Evolutionary conservation across 2,113 vertebrate species (phyloP).

Genomic region (Lasiurus cinereus): DNA sequence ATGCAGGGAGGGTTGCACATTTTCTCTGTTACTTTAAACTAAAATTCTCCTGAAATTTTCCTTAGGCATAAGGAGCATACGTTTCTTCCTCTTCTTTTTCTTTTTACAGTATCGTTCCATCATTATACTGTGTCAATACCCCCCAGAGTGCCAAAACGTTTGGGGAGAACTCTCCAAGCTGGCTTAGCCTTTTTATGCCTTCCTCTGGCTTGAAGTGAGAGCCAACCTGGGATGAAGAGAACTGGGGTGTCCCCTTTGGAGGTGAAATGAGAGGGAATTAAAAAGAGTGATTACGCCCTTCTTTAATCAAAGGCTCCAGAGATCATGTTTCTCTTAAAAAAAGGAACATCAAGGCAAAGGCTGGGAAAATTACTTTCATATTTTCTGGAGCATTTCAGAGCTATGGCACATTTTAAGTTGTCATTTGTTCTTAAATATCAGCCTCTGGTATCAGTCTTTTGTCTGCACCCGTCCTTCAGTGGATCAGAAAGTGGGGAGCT

Average conservation of each 20-base stretch:
- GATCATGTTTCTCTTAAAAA: constrained; percentile 74
- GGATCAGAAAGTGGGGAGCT: constrained; percentile 60
- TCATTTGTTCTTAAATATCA: constrained; percentile 74
- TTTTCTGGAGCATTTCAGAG: constrained; percentile 77
- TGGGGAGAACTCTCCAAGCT: not conserved
- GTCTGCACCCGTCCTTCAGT: constrained; percentile 37
- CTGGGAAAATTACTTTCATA: constrained; percentile 77
- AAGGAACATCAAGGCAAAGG: constrained; percentile 62
- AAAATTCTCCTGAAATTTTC: not conserved
- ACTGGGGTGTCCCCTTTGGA: constrained; percentile 66
- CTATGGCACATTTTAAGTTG: constrained; percentile 54
- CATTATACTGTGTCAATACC: too few species aligned
- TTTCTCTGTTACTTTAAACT: not conserved
- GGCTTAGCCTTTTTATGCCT: not conserved
- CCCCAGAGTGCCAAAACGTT: not conserved
- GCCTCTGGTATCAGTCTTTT: constrained; percentile 70
- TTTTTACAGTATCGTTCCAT: not conserved
- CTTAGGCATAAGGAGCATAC: not conserved
- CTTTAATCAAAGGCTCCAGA: constrained; percentile 81
- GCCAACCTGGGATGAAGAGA: constrained; percentile 67
- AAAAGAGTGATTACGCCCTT: constrained; percentile 71
- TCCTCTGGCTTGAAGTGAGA: constrained; percentile 69
- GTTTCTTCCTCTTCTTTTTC: not conserved
- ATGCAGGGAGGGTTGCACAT: not conserved
- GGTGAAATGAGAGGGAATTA: constrained; percentile 83